Evolutionary conservation across 2,113 vertebrate genomes (phyloP).

Genomic region (Ptychochromis oligacanthus): DNA sequence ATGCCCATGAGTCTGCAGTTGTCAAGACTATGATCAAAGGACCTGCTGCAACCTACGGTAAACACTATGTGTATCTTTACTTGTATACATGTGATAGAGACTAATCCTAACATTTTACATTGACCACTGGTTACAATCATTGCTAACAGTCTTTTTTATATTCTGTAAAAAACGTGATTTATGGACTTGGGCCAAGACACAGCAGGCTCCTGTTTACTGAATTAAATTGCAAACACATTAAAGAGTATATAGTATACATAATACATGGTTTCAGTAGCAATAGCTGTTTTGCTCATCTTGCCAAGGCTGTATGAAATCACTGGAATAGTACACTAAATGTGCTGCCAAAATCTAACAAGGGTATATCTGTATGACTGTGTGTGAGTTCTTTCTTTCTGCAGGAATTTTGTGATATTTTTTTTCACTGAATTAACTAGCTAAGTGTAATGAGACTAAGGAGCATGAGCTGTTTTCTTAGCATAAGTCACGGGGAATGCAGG

Average conservation of each 20-base stretch:
- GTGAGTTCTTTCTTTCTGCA: slow-evolving; percentile 5
- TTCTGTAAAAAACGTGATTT: slow-evolving; percentile 12
- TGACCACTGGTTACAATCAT: neutral
- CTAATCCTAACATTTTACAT: slow-evolving; percentile 7
- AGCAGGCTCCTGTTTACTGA: neutral
- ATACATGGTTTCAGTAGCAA: neutral
- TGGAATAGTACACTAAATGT: slow-evolving; percentile 9
- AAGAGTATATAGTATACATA: neutral
- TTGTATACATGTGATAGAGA: neutral
- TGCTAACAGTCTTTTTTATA: neutral
- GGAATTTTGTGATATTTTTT: slow-evolving; percentile 21
- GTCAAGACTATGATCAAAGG: slow-evolving; percentile 76
- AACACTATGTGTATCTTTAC: slow-evolving; percentile 31
- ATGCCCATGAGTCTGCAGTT: slow-evolving; percentile 56
- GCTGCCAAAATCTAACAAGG: slow-evolving; percentile 38
- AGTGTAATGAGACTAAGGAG: slow-evolving; percentile 38
- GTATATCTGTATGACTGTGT: slow-evolving; percentile 20
- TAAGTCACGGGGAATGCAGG: slow-evolving; percentile 8
- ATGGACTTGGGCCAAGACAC: neutral
- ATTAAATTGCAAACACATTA: slow-evolving; percentile 7
- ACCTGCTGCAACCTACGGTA: slow-evolving; percentile 67
- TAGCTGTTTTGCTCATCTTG: slow-evolving; percentile 8
- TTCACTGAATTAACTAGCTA: slow-evolving; percentile 43
- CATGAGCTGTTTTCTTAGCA: slow-evolving; percentile 45
- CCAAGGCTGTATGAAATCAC: slow-evolving; percentile 21